Evolutionary conservation across 1,140 invertebrate species (phyloP).

Genomic region (Helicoverpa armigera): DNA sequence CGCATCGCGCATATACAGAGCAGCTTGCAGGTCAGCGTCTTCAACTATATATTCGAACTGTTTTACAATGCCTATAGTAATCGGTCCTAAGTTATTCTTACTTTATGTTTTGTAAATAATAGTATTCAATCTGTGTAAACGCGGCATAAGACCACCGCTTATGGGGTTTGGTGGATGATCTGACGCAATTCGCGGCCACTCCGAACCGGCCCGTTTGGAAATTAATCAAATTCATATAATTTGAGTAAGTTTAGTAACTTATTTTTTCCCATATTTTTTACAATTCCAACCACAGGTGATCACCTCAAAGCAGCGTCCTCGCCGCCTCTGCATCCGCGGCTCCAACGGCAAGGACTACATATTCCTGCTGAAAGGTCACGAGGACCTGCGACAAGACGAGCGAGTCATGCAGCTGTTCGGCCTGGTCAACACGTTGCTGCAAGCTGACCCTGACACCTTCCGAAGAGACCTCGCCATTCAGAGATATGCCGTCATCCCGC

Average conservation of each 20-base stretch:
- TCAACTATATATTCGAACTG: background rate
- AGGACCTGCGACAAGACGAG: constrained; percentile 95
- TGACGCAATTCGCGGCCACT: too few relatives aligned
- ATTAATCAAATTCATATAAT: too few relatives aligned
- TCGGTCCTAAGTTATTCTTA: too few relatives aligned
- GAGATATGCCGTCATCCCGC: constrained; percentile 96
- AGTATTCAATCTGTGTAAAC: too few relatives aligned
- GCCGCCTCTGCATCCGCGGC: constrained; percentile 97
- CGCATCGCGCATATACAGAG: constrained; percentile 96
- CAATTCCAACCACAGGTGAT: constrained; percentile 91
- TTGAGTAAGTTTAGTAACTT: too few relatives aligned
- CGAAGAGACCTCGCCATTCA: constrained; percentile 90
- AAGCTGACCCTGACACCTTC: constrained; percentile 92
- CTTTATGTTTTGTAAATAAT: too few relatives aligned
- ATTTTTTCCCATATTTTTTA: too few relatives aligned
- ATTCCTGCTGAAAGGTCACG: constrained; percentile 99
- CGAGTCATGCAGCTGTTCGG: constrained; percentile 96
- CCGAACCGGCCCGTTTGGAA: too few relatives aligned
- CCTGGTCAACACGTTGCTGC: constrained; percentile 93
- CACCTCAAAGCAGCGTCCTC: constrained; percentile 95
- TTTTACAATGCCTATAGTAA: too few relatives aligned
- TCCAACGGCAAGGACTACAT: constrained; percentile 99
- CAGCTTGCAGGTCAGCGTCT: constrained; percentile 90
- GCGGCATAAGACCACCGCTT: too few relatives aligned
- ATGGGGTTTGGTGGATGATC: too few relatives aligned